Evolutionary conservation across 2,797 vertebrate species (phyloP).

Genomic region (Rhinoraja longicauda): DNA sequence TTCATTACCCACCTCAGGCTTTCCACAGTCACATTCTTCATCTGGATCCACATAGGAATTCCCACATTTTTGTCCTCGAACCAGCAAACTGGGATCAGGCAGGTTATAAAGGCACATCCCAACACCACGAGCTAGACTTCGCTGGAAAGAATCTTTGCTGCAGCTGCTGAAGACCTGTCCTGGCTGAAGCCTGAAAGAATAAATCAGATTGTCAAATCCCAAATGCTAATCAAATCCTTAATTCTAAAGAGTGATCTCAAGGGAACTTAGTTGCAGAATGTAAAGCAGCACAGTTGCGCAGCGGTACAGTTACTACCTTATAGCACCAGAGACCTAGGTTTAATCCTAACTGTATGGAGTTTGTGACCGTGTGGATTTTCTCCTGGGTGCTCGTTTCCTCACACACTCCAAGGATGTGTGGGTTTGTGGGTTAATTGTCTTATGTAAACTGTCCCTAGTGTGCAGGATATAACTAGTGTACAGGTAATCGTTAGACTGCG

Average conservation of each 20-base stretch:
- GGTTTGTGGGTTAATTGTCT: too few species aligned
- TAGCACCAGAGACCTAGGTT: too few species aligned
- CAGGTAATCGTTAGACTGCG: too few species aligned
- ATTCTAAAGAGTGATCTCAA: not conserved
- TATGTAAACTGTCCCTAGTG: too few species aligned
- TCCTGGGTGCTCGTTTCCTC: too few species aligned
- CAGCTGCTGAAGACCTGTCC: slow-evolving; percentile 31
- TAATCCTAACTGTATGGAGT: too few species aligned
- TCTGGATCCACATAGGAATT: slow-evolving; percentile 29
- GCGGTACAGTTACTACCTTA: too few species aligned
- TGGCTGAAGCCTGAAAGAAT: slow-evolving; percentile 26
- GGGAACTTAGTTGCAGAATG: not conserved
- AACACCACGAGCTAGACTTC: slow-evolving; percentile 21
- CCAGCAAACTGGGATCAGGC: slow-evolving; percentile 25
- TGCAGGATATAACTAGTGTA: too few species aligned
- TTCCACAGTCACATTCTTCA: slow-evolving; percentile 36
- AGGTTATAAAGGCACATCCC: slow-evolving; percentile 34
- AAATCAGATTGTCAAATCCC: not conserved
- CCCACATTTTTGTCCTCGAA: slow-evolving; percentile 34
- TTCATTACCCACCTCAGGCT: slow-evolving; percentile 34
- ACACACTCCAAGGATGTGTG: too few species aligned
- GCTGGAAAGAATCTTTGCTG: slow-evolving; percentile 2
- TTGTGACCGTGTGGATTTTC: too few species aligned
- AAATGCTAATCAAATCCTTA: too few species aligned
- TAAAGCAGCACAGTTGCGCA: too few species aligned